Evolutionary conservation across 1,140 invertebrate genomes (phyloP), one percentile per base, ranked within the genome.

Genomic region (Trachymyrmex cornetzi): DNA sequence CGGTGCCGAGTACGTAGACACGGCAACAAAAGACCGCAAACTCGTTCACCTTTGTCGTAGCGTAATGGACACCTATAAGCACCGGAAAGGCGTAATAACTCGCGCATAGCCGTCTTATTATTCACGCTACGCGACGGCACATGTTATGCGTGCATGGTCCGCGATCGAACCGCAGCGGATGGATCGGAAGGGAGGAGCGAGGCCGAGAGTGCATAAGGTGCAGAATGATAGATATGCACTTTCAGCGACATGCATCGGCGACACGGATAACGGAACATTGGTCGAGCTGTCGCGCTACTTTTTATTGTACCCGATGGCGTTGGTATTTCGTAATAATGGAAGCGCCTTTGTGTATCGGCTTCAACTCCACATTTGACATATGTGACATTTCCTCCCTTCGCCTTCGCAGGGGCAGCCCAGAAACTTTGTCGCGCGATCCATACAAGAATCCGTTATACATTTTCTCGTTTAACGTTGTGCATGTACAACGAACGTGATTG

Each of bases 81-180:
- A 89, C 93, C 93, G 93, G 93, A 94, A 94, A 94, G 92, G 92
- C 87, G 91, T 92, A 93, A 94, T 94, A 94, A 94, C 92, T 94
- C 87, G 91, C 86, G 82, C 92, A 91, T 89, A 79, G 63, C 89
- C 92, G 91, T 93, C 92, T 91, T 90, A 90, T 92, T 91, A 90
- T 93, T 92, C 91, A 92, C 92, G 92, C 92, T 91, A 82, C 44
- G 67, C 91, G 91, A 90, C 85, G 89, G 90, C 91, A 91, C 91
- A 90, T 92, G 88, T 92, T 90, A 88, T 90, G 89, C 89, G 90
- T 87, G 89, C 69, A 59, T n/a, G 64, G 44, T 44, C 27, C 75
- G 79, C 71, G 77, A 88, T 77, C 82, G 71, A 88, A 85, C 71
- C 71, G 67, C 82, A 69, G 61, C 59, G 72, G 81, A 75, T 50